Evolutionary conservation across 2,888 invertebrate species (phyloP).

Genomic region (Agriopis marginaria): DNA sequence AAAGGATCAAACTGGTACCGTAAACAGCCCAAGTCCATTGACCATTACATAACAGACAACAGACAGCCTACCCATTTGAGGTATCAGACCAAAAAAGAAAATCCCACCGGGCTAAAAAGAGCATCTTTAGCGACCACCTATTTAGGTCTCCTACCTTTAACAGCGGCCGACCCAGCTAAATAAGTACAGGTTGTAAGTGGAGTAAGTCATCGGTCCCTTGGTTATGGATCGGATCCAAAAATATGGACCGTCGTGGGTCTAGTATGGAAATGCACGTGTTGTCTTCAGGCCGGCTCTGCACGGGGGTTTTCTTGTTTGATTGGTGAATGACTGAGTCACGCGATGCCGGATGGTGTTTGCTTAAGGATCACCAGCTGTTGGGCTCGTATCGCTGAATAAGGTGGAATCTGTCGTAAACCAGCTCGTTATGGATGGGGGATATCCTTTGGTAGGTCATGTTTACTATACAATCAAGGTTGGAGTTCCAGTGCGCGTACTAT

Average conservation of each 20-base stretch:
- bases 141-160: constrained; percentile 69
- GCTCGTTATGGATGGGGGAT: constrained; percentile 8
- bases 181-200: constrained; percentile 63
- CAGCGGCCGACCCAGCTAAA: constrained; percentile 62
- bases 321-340: constrained; percentile 34
- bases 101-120: constrained; percentile 66
- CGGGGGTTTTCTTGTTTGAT: constrained; percentile 58
- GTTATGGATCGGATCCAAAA: constrained; percentile 80
- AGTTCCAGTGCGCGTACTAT: too few relatives aligned
- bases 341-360: constrained; percentile 9
- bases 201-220: constrained; percentile 66
- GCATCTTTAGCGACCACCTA: constrained; percentile 67
- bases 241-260: constrained; percentile 68
- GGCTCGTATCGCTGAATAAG: neutral
- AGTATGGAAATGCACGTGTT: constrained; percentile 78
- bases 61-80: constrained; percentile 54
- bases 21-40: constrained; percentile 43
- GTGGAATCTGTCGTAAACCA: constrained; percentile 11
- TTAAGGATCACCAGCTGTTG: constrained; percentile 16
- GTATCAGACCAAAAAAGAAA: constrained; percentile 70
- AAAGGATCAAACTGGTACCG: constrained; percentile 35
- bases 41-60: constrained; percentile 61
- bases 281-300: constrained; percentile 54
- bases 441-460: constrained; percentile 9
- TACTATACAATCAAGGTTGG: neutral